phyloP scores from a whole-genome alignment of 1,140 invertebrate genomes.

The Sweltsa coloradensis region DNA sequence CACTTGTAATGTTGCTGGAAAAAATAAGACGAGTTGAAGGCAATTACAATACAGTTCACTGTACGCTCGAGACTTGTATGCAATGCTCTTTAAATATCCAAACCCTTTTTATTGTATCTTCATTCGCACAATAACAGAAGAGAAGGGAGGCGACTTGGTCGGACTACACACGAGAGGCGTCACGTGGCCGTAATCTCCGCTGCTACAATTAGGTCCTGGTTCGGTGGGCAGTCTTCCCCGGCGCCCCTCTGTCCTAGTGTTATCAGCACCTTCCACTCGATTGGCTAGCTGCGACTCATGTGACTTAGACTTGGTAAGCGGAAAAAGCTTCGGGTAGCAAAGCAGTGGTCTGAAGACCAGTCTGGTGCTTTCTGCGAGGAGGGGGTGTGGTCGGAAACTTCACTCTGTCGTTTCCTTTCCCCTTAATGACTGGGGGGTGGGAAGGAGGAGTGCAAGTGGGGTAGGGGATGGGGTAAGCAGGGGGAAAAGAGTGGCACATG shows the following conservation, averaged over 20 bases:
- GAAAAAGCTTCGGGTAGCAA: conserved; percentile 41
- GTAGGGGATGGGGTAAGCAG: conserved; percentile 26
- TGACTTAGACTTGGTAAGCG: conserved; percentile 80
- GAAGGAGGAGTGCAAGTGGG: conserved; percentile 26
- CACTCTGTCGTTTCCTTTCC: conserved; percentile 29
- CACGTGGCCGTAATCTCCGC: conserved; percentile 32
- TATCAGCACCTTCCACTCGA: conserved; percentile 14
- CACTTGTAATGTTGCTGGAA: conserved; percentile 40
- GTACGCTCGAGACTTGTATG: neutral
- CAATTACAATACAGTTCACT: neutral
- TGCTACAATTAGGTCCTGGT: conserved; percentile 43
- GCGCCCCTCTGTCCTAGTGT: conserved; percentile 22
- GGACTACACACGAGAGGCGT: conserved; percentile 45
- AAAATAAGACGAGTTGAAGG: conserved; percentile 1
- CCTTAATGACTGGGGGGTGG: conserved; percentile 40
- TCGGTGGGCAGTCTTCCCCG: conserved; percentile 56
- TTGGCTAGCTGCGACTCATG: conserved; percentile 79
- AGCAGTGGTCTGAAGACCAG: conserved; percentile 32
- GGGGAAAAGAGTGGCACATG: no score
- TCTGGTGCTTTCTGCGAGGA: conserved; percentile 55
- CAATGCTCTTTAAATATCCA: no score
- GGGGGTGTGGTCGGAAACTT: conserved; percentile 72
- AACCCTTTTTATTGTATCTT: no score
- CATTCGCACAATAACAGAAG: no score
- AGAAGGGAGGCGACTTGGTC: conserved; percentile 53